phyloP scores from a whole-genome alignment of 2,797 vertebrate genomes.

The Pantherophis vulpinus region DNA sequence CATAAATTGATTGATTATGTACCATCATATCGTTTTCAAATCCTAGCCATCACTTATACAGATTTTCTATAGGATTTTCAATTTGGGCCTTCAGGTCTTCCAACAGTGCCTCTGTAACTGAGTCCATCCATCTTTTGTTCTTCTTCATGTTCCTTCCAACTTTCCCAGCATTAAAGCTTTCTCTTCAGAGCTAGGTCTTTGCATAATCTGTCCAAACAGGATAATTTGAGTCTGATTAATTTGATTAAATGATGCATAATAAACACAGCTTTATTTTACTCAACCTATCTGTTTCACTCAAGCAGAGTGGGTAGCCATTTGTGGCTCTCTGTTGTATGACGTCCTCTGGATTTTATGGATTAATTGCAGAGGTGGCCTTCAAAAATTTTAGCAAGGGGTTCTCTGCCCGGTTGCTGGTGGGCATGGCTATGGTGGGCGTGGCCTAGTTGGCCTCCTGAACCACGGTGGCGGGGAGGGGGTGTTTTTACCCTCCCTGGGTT shows the following conservation, averaged over 20 bases:
- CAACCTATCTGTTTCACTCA: background rate
- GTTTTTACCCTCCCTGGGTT: no score
- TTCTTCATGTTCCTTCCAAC: no score
- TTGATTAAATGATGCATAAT: background rate
- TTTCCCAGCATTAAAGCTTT: no score
- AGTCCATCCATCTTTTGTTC: background rate
- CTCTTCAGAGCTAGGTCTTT: background rate
- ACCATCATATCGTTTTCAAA: background rate
- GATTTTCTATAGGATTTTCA: background rate
- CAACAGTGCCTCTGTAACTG: background rate
- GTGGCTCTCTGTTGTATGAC: background rate
- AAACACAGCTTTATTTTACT: background rate
- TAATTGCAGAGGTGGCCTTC: no score
- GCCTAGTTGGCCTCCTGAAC: no score
- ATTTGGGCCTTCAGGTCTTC: background rate
- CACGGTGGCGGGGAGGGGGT: rapidly evolving
- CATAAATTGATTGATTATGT: background rate
- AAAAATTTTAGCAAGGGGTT: no score
- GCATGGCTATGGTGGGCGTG: no score
- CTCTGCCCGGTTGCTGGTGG: no score
- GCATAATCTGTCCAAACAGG: background rate
- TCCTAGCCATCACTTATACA: background rate
- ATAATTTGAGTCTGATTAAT: no score
- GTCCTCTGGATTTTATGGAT: background rate
- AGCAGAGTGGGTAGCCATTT: background rate